Base-by-base conservation (phyloP, 2,797 vertebrate species). In the Lagodon rhomboides region DNA sequence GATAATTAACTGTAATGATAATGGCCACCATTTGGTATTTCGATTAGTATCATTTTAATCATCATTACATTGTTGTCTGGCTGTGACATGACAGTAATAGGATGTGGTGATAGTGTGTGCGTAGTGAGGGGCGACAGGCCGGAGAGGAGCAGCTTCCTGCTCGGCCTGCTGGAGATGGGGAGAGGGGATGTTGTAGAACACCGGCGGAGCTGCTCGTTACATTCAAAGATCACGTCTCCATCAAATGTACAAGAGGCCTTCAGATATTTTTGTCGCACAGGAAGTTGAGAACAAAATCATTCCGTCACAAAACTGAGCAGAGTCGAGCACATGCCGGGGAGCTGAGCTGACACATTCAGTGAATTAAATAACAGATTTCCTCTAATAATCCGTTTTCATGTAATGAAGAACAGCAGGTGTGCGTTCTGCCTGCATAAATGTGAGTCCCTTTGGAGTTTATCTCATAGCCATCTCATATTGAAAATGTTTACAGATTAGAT, bases 1-100 rank as follows among this genome's bases (percentile, higher is more conserved):
- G 77, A 90, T 90, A 91, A 93, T 93, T 90, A 91, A 93, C 80
- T 80, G 78, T 84, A 90, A 90, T 87, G 85, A 89, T 90, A 92
- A 93, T 91, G 82, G 85, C 64, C 34, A 17, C 84, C 81, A 80
- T 90, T 90, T 90, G 79, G 82, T 78, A 38, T 85, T 93, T 89
- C 73, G 68, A 91, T 91, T 90, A 85, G 80, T 65, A 71, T 89
- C 82, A 86, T 88, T 91, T 89, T 92, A 87, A 92, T 93, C 86
- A 90, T 91, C 86, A 92, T 92, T 87, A 89, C 84, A 77, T 85
- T 89, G 77, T 90, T 92, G 89, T 91, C 86, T 92, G 73, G 80
- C 87, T 92, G 86, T 89, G 90, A 88, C 77, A 74, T 89, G 86
- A 85, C 82, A 84, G 88, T 89, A 89, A 91, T 88, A 82, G 87